Evolutionary conservation across 2,113 vertebrate genomes (phyloP).

Genomic region (Chrysochloris asiatica): DNA sequence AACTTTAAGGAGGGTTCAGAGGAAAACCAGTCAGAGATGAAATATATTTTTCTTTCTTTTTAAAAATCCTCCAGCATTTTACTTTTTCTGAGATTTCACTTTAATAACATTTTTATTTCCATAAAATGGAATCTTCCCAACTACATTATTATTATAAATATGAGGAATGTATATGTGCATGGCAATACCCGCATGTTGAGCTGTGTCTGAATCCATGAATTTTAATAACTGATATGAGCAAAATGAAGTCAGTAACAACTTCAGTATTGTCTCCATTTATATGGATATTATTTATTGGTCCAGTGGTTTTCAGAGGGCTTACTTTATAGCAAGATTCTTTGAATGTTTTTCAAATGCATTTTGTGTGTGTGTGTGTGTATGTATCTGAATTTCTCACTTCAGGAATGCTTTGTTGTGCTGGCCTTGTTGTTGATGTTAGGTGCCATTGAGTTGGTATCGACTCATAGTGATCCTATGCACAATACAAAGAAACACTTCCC

Average conservation of each 20-base stretch:
- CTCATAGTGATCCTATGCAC: too few species aligned
- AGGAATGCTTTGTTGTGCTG: constrained; percentile 6
- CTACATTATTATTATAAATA: not conserved
- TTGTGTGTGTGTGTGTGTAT: not conserved
- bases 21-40: not conserved
- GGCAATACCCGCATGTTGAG: not conserved
- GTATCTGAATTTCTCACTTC: not conserved
- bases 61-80: not conserved
- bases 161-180: not conserved
- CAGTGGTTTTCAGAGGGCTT: not conserved
- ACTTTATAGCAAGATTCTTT: not conserved
- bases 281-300: too few species aligned
- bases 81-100: constrained; percentile 6
- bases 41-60: not conserved
- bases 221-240: too few species aligned
- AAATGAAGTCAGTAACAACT: too few species aligned
- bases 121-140: not conserved
- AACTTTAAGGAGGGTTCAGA: not conserved
- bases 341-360: not conserved
- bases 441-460: too few species aligned
- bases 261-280: too few species aligned
- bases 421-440: too few species aligned
- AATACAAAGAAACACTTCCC: too few species aligned
- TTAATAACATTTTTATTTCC: constrained; percentile 22
- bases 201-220: not conserved